Evolutionary conservation across 2,797 vertebrate genomes (phyloP).

Genomic region (Pipistrellus pipistrellus): DNA sequence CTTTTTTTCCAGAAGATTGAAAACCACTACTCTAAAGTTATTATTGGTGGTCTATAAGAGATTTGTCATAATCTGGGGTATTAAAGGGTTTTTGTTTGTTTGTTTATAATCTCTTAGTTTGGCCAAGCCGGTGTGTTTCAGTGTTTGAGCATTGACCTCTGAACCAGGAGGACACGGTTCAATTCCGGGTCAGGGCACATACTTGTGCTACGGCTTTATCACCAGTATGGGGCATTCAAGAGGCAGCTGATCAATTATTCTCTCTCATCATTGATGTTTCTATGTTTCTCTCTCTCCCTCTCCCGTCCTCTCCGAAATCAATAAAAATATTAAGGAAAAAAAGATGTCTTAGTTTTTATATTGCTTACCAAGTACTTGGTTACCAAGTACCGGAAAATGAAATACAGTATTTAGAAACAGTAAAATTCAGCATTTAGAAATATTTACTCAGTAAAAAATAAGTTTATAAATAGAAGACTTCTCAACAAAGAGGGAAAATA

Average conservation of each 20-base stretch:
- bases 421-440: slow-evolving; percentile 9
- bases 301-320: too few relatives aligned
- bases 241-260: too few relatives aligned
- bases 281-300: too few relatives aligned
- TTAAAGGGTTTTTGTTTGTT: neutral
- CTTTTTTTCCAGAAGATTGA: neutral
- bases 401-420: neutral
- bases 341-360: slow-evolving; percentile 8
- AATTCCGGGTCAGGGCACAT: too few relatives aligned
- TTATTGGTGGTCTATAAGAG: neutral
- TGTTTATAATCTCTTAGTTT: neutral
- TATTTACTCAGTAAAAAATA: slow-evolving; percentile 48
- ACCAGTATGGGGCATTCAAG: too few relatives aligned
- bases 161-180: too few relatives aligned
- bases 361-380: slow-evolving; percentile 1
- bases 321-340: too few relatives aligned
- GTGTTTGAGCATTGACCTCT: too few relatives aligned
- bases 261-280: too few relatives aligned
- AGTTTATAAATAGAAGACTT: slow-evolving; percentile 7
- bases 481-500: slow-evolving; percentile 49
- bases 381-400: slow-evolving; percentile 32
- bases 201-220: too few relatives aligned
- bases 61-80: neutral
- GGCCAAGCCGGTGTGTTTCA: too few relatives aligned
- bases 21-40: slow-evolving; percentile 42